phyloP scores from a whole-genome alignment of 2,113 vertebrate species.

The Tachysurus fulvidraco region DNA sequence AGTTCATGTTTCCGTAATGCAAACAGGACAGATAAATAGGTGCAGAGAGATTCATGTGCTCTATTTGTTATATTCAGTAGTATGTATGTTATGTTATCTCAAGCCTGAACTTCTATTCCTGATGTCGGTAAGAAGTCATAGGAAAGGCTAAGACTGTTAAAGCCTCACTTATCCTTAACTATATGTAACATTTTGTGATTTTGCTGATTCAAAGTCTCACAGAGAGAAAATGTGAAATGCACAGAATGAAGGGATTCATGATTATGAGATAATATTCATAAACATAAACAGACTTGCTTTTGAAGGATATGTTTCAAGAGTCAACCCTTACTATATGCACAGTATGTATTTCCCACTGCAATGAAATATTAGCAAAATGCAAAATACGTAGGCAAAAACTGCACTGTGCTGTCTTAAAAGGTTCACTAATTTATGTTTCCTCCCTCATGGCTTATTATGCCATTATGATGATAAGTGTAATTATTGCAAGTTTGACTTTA shows the following conservation, averaged over 20 bases:
- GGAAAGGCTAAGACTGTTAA: background rate
- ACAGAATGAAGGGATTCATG: background rate
- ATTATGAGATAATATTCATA: background rate
- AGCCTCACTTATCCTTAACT: background rate
- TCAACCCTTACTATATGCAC: background rate
- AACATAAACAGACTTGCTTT: slow-evolving; percentile 13
- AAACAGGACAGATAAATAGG: slow-evolving; percentile 22
- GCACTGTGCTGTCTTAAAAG: background rate
- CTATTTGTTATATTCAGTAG: background rate
- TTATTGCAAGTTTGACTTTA: background rate
- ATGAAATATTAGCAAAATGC: background rate
- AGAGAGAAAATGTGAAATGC: background rate
- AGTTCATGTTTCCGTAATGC: slow-evolving; percentile 17
- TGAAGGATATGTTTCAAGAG: background rate
- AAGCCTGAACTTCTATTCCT: background rate
- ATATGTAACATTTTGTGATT: background rate
- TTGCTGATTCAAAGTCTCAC: background rate
- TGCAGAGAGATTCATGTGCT: background rate
- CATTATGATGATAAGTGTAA: background rate
- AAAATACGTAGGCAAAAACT: background rate
- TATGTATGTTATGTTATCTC: slow-evolving; percentile 7
- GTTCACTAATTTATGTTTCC: background rate
- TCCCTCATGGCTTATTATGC: background rate
- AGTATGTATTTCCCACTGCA: background rate
- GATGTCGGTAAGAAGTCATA: background rate